Evolutionary conservation across 2,113 vertebrate species (phyloP), one percentile per base, ranked within the genome.

Genomic region (Arothron firmamentum): DNA sequence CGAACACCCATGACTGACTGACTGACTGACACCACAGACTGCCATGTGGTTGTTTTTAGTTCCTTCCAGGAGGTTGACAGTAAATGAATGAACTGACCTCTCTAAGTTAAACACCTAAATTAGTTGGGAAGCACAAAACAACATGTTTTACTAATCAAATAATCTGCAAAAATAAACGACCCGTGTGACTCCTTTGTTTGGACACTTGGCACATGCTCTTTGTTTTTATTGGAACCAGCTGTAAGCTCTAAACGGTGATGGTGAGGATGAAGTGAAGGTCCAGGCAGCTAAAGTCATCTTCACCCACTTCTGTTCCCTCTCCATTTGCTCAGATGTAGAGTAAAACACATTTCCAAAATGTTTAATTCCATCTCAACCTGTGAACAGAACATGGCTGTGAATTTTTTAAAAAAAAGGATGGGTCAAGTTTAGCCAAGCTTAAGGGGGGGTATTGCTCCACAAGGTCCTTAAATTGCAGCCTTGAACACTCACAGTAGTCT

Each of bases 161-260:
- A 63, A 64, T 48, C 50, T 55, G 57, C 38, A 59, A 62, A 77
- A 69, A 76, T 65, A 74, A 77, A 74, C 75, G 42, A 50, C 42
- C 55, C 45, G 45, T 34, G 52, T 34, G 34, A 74, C 66, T 75
- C 45, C 43, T 56, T 66, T 3, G 4, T 62, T 70, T 3, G 59
- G 67, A 76, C 69, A 53, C 74, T 79, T 77, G 62, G 71, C 52
- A 69, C 15, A 52, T 43, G 25, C 19, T 28, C 47, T 49, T 18
- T 47, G 50, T 67, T 59, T 58, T 85, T 70, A 89, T 89, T 77
- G 56, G 62, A 86, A 82, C 58, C 89, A 91, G 81, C 87, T 89
- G 88, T 66, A 48, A 60, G 66, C 57, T 53, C 23, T 59, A 38
- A 66, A 47, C 62, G 75, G 74, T 81, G 70, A 80, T 65, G 72